These are phyloP conservation scores for Proteles cristata DNA, from an alignment of 2,113 vertebrate species.

Conservation along the genomic window DNA sequence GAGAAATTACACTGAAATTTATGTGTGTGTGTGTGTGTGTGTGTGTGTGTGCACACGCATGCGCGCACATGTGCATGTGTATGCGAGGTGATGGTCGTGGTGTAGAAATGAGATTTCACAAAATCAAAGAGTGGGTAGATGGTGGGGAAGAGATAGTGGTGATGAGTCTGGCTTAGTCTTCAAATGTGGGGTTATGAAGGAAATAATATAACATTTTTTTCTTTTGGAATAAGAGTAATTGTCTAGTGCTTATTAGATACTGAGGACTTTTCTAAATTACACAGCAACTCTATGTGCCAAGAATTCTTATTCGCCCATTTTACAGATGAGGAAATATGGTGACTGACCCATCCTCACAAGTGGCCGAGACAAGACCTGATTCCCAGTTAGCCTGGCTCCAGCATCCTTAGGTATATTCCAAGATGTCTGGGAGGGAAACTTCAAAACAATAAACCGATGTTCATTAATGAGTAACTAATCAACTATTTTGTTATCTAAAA, in stretches of 20 bases:
- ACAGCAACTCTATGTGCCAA: not conserved
- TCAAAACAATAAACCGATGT: not conserved
- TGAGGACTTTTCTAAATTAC: not conserved
- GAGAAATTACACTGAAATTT: not conserved
- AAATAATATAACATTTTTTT: not conserved
- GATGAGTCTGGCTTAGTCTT: not conserved
- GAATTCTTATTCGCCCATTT: not conserved
- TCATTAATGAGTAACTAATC: not conserved
- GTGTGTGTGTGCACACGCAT: too few species aligned
- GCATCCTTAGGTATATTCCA: not conserved
- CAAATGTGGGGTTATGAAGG: not conserved
- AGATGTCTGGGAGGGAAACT: not conserved
- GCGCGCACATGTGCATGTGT: too few species aligned
- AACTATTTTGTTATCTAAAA: not conserved
- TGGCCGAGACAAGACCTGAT: not conserved
- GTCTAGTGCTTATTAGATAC: not conserved
- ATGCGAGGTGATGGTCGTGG: rapidly evolving
- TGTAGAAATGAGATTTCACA: not conserved
- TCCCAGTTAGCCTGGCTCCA: not conserved
- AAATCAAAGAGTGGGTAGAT: not conserved
- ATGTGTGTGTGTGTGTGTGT: not conserved
- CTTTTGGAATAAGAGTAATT: not conserved
- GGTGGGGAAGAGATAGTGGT: too few species aligned
- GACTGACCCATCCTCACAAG: not conserved
- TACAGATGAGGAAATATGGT: not conserved